Evolutionary conservation across 2,888 invertebrate species (phyloP).

Genomic region (Antheraea yamamai): DNA sequence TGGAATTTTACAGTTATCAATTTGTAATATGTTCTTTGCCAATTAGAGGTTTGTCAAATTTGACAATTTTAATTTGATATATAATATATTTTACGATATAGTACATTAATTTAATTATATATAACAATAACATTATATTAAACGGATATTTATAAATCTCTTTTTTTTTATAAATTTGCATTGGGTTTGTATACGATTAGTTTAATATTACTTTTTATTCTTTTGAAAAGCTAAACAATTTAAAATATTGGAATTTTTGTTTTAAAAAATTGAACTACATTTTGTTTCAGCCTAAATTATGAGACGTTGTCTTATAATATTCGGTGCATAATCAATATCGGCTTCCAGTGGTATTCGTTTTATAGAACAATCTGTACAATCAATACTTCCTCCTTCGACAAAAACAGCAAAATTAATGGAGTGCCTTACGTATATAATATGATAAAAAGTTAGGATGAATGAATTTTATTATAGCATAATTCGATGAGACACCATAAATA

Average conservation of each 20-base stretch:
- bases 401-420: conserved; percentile 79
- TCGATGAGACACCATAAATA: conserved; percentile 79
- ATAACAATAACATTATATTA: background rate
- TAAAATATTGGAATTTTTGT: background rate
- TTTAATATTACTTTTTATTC: background rate
- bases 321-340: conserved; percentile 57
- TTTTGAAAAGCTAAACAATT: background rate
- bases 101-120: background rate
- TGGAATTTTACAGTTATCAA: background rate
- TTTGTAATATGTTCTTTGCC: background rate
- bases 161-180: background rate
- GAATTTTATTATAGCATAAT: conserved; percentile 82
- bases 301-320: conserved; percentile 47
- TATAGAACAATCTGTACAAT: conserved; percentile 56
- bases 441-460: conserved; percentile 79
- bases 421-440: conserved; percentile 82
- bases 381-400: conserved; percentile 73
- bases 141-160: background rate
- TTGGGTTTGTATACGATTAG: background rate
- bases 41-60: background rate
- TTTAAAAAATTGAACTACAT: background rate
- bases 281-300: background rate
- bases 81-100: background rate
- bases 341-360: conserved; percentile 79
- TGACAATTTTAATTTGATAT: background rate